Evolutionary conservation across 2,113 vertebrate species (phyloP), one percentile per base, ranked within the genome.

Genomic region (Tupaia chinensis): DNA sequence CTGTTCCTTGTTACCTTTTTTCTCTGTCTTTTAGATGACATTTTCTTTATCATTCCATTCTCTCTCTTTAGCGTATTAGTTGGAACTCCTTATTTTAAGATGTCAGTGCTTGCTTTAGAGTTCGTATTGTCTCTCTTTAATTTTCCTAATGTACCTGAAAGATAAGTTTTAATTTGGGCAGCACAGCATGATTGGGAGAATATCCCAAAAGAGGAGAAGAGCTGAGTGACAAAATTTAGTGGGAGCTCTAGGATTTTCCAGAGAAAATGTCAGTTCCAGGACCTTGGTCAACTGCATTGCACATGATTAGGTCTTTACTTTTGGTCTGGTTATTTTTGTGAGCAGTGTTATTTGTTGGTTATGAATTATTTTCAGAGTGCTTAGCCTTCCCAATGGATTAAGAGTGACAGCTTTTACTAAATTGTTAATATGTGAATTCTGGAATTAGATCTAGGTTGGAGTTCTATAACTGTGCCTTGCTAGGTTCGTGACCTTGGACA

Each of bases 211-310:
- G 60, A 93, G 23, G 16, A 66, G 70, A 68, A 76, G 44, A 70
- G 10, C 20, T 66, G 56, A 89, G 22, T 85, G 34, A 80, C 34
- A 54, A 29, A 80, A 86, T 60, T 54, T 17, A 76, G 22, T 63
- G 32, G 34, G 29, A 81, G 29, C 7, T 3, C n/a, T 20, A 22
- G 20, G 34, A 27, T 78, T 91, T 94, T 72, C 23, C 83, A 29
- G 56, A 91, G 16, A 96, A 76, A 94, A 63, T 9, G 34, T 10
- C 44, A 70, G n/a, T 68, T 77, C 17, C 25, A 22, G 77, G 19
- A 94, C 87, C 15, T 70, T 87, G 63, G 34, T 94, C 34, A 70
- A 81, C 34, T 86, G 81, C 82, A 70, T 58, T 77, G 61, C 69
- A 74, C 25, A 77, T 82, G n/a, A 32, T 65, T 58, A 32, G 44